A percentile compares a stretch with the other conserved stretches of the same genome.
phyloP scores from a whole-genome alignment of 1,140 invertebrate species.

The Tetragonula clypearis region DNA sequence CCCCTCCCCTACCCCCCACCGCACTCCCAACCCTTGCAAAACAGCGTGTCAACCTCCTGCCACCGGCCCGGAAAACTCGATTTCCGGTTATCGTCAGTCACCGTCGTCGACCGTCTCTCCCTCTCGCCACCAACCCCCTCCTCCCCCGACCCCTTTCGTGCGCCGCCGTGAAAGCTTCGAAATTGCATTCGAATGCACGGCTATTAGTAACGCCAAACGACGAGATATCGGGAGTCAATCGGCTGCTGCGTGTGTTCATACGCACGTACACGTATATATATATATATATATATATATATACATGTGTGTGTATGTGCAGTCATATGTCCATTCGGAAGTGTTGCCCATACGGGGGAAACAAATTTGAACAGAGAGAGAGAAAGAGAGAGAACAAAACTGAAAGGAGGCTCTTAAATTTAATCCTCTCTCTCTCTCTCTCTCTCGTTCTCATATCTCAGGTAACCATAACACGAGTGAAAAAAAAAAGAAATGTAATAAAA shows the following conservation, averaged over 20 bases:
- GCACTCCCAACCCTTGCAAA: too few species aligned
- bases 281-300: neutral
- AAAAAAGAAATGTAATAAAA: too few species aligned
- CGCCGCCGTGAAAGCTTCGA: conserved; percentile 54
- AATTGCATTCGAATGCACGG: conserved; percentile 65
- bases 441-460: too few species aligned
- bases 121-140: neutral
- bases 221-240: conserved; percentile 41
- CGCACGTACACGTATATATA: too few species aligned
- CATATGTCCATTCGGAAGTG: neutral
- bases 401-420: too few species aligned
- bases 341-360: too few species aligned
- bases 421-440: too few species aligned
- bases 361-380: too few species aligned
- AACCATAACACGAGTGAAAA: too few species aligned
- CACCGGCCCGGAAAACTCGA: conserved; percentile 61
- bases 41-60: conserved; percentile 23
- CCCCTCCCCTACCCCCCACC: neutral
- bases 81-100: conserved; percentile 70
- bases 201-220: conserved; percentile 47
- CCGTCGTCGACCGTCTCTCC: neutral
- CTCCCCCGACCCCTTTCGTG: neutral
- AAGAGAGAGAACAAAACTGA: too few species aligned
- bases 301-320: too few species aligned
- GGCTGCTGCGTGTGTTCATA: neutral